Base-by-base conservation (phyloP, 2,797 vertebrate genomes). In the Psittacula derbiana region DNA sequence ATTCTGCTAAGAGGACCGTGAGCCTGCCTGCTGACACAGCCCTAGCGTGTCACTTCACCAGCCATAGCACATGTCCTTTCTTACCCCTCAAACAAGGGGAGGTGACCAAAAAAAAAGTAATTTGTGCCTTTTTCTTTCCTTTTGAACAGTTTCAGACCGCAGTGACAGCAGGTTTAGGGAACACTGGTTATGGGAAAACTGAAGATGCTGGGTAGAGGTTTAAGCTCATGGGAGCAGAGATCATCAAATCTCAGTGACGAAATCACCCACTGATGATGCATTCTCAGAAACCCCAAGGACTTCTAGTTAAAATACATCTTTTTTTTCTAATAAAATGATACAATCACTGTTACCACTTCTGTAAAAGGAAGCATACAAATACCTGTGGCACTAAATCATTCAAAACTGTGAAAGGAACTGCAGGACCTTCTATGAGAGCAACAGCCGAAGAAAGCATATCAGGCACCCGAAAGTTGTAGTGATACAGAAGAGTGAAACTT, bases 1-100 rank as follows among this genome's bases (percentile, higher is more conserved):
- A 2, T 44, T 36, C 38, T 31, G 28, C 67, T 17, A 57, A 21
- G 11, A 55, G 24, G 15, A 24, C 13, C 0, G 1, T 5, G 5
- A 71, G 15, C 44, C 44, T 47, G 62, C 10, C 41, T 31, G 21
- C 23, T 36, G 64, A 25, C 23, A 8, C n/a, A 58, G n/a, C n/a
- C 55, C 8, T 58, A 11, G n/a, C 3, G 1, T 57, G n/a, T 24
- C 55, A 57, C n/a, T 33, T 36, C 55, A 36, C 7, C 58, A 64
- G 70, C 62, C 62, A 44, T 0, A 50, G 38, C 16, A 60, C 31
- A 31, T 10, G 27, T 43, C n/a, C 5, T 17, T 71, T 72, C 27
- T 19, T 30, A 30, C 10, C 31, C 30, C n/a, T 40, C 20, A 12
- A 67, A 61, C 31, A 40, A 44, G 21, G 6, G 25, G 24, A 38